Evolutionary conservation across 2,888 invertebrate species (phyloP).

Genomic region (Lagria hirta): DNA sequence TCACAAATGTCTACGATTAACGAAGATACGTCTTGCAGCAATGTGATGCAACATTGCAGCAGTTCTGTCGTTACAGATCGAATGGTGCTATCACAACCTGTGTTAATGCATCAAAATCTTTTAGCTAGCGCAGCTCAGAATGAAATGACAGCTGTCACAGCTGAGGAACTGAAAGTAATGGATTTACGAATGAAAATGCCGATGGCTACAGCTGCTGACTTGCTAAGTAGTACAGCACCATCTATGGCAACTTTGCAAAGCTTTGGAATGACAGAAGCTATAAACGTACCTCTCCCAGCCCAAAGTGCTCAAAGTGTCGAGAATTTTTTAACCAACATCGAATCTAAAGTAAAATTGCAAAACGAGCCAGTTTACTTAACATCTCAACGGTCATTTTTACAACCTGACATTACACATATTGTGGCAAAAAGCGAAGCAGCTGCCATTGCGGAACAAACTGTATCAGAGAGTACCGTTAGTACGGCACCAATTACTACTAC

Average conservation of each 20-base stretch:
- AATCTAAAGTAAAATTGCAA: constrained; percentile 42
- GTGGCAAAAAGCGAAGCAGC: constrained; percentile 47
- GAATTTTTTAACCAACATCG: constrained; percentile 60
- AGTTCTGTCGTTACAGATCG: constrained; percentile 26
- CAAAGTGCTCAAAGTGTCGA: constrained; percentile 64
- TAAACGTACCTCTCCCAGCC: constrained; percentile 56
- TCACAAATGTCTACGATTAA: constrained; percentile 39
- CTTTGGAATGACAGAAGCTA: constrained; percentile 55
- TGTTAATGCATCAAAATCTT: constrained; percentile 20
- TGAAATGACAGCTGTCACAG: constrained; percentile 10
- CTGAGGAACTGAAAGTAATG: constrained; percentile 60
- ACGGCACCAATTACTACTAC: constrained; percentile 53
- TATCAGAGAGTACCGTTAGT: constrained; percentile 35
- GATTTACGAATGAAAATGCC: constrained; percentile 70
- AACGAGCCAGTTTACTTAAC: constrained; percentile 38
- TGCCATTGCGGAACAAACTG: constrained; percentile 38
- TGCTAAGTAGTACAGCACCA: constrained; percentile 58
- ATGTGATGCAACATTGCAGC: constrained; percentile 29
- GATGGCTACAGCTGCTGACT: constrained; percentile 56
- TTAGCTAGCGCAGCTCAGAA: constrained; percentile 7
- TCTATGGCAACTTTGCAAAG: constrained; percentile 57
- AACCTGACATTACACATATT: constrained; percentile 38
- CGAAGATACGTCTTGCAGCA: constrained; percentile 42
- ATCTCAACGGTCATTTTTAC: constrained; percentile 38
- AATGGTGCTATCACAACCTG: constrained; percentile 23